Base-by-base conservation (phyloP, 2,888 invertebrate species). In the Eutolmus rufibarbis region DNA sequence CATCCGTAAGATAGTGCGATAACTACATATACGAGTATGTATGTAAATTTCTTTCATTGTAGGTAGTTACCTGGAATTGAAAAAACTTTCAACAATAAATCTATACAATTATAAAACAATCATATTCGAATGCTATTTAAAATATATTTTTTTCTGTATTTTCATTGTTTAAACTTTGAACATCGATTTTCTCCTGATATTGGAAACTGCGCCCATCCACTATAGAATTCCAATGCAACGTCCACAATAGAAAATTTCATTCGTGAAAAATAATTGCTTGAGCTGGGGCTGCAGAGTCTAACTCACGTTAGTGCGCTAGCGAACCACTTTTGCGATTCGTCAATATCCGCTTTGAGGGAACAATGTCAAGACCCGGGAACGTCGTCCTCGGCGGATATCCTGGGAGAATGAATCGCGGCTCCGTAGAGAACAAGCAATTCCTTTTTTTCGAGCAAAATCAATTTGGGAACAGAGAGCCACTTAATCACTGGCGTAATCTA, bases 401-500 rank as follows among this genome's bases (percentile, higher is more conserved):
- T 40, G 37, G 23, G 12, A 78, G 46, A 78, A 46, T 78, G 37
- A 43, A 23, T 1, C 43, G 43, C 37, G 78, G 78, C 19, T 79
- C 28, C 51, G n/a, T 23, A 56, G 5, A 56, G 23, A 40, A 37
- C 23, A 79, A 43, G 46, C 79, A 56, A 79, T 66, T 46, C 43
- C 0, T 4, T 46, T 43, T 51, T 31, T 31, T 4, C 31, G n/a
- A 51, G 28, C 28, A 28, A 51, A 79, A 79, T 79, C 79, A 79
- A 79, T 79, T 79, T 51, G 28, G 23, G 31, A 51, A 23, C 23
- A 28, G 51, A 23, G 51, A 51, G 79, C 51, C 79, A 79, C 51
- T 51, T 79, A 79, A 79, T 79, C 79, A 51, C 79, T 51, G 51
- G 31, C 79, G 79, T 79, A 79, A 79, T 46, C 79, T 51, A 51